These are phyloP conservation scores for Zophobas morio DNA, from an alignment of 1,140 invertebrate species.

Conservation along the genomic window DNA sequence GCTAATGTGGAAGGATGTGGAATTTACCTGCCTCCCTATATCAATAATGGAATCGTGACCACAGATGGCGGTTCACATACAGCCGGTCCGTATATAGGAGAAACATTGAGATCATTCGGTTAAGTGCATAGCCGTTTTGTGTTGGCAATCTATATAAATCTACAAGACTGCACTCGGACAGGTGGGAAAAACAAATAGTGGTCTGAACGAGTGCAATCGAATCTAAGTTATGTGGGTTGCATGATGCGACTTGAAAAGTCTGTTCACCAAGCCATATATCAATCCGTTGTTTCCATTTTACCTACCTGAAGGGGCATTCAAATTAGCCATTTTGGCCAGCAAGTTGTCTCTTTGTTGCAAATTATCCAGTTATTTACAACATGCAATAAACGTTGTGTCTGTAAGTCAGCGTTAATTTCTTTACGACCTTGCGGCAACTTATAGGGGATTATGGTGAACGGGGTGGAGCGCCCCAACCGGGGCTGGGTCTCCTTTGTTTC, in stretches of 20 bases:
- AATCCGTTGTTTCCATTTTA: conserved; percentile 9
- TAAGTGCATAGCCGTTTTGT: conserved; percentile 43
- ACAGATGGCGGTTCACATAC: conserved; percentile 18
- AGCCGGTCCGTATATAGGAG: conserved; percentile 10
- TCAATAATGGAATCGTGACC: conserved; percentile 31
- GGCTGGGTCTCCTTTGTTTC: conserved; percentile 51
- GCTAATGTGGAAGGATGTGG: conserved; percentile 24
- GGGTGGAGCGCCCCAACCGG: conserved; percentile 15
- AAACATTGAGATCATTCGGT: conserved; percentile 42
- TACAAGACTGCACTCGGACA: conserved; percentile 29
- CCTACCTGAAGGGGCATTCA: conserved; percentile 16
- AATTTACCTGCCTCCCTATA: conserved; percentile 32
- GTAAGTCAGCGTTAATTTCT: conserved; percentile 18
- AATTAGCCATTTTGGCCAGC: conserved; percentile 15
- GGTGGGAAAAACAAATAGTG: conserved; percentile 47
- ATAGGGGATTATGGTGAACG: conserved; percentile 8
- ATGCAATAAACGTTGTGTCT: background rate
- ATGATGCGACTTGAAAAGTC: conserved; percentile 41
- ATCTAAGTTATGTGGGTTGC: conserved; percentile 40
- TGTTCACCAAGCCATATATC: conserved; percentile 23
- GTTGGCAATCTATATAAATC: conserved; percentile 46
- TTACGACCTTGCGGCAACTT: background rate
- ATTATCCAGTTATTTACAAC: conserved; percentile 31
- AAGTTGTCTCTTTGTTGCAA: conserved; percentile 18
- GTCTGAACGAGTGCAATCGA: conserved; percentile 42